phyloP scores from a whole-genome alignment of 2,797 vertebrate genomes.

The Sebastes taczanowskii region DNA sequence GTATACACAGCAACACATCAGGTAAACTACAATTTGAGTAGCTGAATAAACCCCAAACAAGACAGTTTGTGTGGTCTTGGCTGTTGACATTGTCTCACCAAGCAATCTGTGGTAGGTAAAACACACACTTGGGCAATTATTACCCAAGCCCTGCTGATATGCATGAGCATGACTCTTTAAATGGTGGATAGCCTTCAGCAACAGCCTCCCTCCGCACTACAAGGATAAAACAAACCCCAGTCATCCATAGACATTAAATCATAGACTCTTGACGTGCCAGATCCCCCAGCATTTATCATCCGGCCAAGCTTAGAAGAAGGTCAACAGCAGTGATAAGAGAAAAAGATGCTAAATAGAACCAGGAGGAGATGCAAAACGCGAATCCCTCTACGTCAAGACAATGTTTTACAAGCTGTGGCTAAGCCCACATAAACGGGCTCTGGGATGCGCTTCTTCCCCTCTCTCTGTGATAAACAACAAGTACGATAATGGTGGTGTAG shows the following conservation, averaged over 20 bases:
- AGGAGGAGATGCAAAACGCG: slow-evolving; percentile 38
- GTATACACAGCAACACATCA: slow-evolving; percentile 29
- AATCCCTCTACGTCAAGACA: slow-evolving; percentile 43
- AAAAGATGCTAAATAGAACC: slow-evolving; percentile 46
- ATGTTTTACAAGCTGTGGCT: slow-evolving; percentile 64
- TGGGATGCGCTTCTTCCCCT: slow-evolving; percentile 48
- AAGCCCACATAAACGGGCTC: slow-evolving; percentile 53
- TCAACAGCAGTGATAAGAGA: slow-evolving; percentile 42
- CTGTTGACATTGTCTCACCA: slow-evolving; percentile 37
- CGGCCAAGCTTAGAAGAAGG: slow-evolving; percentile 5
- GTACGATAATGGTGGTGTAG: slow-evolving; percentile 38
- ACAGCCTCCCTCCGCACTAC: slow-evolving; percentile 6
- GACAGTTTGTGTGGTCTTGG: slow-evolving; percentile 51
- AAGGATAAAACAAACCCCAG: slow-evolving; percentile 17
- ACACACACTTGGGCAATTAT: slow-evolving; percentile 22
- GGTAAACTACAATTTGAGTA: slow-evolving; percentile 35
- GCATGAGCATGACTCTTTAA: slow-evolving; percentile 36
- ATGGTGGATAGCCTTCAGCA: slow-evolving; percentile 26
- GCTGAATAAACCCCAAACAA: slow-evolving; percentile 42
- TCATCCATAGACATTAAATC: slow-evolving; percentile 39
- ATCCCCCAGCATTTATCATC: slow-evolving; percentile 21
- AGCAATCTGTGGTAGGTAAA: slow-evolving; percentile 67
- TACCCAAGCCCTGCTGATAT: slow-evolving; percentile 35
- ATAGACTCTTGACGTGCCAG: slow-evolving; percentile 24
- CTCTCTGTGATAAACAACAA: slow-evolving; percentile 57